Evolutionary conservation across 2,797 vertebrate species (phyloP).

Genomic region (Myiothlypis chrysogaster): DNA sequence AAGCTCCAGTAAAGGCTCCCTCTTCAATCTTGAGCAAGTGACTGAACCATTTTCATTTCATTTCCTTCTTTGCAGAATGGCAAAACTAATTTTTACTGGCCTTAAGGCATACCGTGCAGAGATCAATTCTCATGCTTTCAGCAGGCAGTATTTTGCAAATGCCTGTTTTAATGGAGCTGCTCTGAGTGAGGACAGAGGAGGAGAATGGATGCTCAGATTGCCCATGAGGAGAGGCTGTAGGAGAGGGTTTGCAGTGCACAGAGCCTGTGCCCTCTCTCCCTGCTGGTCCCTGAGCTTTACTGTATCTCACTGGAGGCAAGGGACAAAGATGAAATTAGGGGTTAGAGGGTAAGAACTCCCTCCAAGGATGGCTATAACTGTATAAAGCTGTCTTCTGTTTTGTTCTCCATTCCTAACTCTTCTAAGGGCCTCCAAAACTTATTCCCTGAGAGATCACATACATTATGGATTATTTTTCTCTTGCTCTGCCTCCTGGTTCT

Average conservation of each 20-base stretch:
- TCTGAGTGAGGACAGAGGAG: neutral
- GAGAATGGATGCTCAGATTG: neutral
- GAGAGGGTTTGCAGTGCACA: neutral
- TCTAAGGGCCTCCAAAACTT: neutral
- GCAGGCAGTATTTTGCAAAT: neutral
- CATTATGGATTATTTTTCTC: neutral
- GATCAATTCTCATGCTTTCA: neutral
- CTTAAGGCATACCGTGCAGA: neutral
- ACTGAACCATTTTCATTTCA: conserved; percentile 9
- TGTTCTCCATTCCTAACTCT: neutral
- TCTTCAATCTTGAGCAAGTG: neutral
- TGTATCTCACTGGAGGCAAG: neutral
- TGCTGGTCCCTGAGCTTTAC: neutral
- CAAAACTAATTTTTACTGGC: conserved; percentile 7
- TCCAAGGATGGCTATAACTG: neutral
- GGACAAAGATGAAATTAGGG: neutral
- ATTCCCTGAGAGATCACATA: neutral
- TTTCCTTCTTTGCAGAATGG: neutral
- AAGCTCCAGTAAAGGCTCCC: neutral
- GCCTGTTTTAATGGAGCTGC: neutral
- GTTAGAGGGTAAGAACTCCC: neutral
- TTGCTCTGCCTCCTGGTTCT: neutral
- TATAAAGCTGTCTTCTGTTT: neutral
- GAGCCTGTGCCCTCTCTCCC: neutral
- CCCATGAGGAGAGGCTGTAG: neutral